A percentile compares a stretch with the other conserved stretches of the same genome.
Evolutionary conservation across 2,113 vertebrate species (phyloP).

Genomic region (Sorex fumeus): DNA sequence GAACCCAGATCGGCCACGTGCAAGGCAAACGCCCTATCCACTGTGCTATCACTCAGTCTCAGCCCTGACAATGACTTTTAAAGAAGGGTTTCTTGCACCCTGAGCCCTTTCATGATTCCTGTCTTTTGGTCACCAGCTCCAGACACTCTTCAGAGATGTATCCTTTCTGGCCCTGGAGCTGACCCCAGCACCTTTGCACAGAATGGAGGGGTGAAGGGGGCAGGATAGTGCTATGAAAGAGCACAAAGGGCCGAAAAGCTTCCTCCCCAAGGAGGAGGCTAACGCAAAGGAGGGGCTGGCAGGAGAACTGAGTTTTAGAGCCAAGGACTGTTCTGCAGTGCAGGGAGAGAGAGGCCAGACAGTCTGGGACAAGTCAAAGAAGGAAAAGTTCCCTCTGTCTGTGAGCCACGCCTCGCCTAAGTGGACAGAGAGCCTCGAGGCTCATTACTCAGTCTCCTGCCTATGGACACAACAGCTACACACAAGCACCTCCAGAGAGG

Average conservation of each 20-base stretch:
- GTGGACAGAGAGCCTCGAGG: not conserved
- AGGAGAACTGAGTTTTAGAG: slow-evolving; percentile 49
- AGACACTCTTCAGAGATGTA: not conserved
- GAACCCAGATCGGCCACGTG: too few species aligned
- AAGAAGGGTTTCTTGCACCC: slow-evolving; percentile 4
- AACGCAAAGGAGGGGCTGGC: slow-evolving; percentile 47
- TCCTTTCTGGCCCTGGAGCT: not conserved
- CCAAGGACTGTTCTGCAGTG: slow-evolving; percentile 67
- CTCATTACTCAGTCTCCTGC: not conserved
- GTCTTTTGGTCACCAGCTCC: not conserved
- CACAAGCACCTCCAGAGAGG: not conserved
- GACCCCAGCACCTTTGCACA: not conserved
- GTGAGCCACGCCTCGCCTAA: not conserved
- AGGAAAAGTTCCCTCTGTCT: slow-evolving; percentile 9
- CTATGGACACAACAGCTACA: not conserved
- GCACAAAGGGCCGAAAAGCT: slow-evolving; percentile 28
- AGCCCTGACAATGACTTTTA: not conserved
- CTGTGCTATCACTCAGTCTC: too few species aligned
- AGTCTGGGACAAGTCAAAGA: slow-evolving; percentile 7
- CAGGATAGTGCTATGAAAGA: not conserved
- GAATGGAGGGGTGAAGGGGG: slow-evolving; percentile 1
- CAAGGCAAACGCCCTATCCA: too few species aligned
- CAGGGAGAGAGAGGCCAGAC: slow-evolving; percentile 19
- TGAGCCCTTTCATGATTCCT: slow-evolving; percentile 6
- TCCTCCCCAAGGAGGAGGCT: not conserved